Base-by-base conservation (phyloP, 1,140 invertebrate genomes). In the Drosophila rufa region DNA sequence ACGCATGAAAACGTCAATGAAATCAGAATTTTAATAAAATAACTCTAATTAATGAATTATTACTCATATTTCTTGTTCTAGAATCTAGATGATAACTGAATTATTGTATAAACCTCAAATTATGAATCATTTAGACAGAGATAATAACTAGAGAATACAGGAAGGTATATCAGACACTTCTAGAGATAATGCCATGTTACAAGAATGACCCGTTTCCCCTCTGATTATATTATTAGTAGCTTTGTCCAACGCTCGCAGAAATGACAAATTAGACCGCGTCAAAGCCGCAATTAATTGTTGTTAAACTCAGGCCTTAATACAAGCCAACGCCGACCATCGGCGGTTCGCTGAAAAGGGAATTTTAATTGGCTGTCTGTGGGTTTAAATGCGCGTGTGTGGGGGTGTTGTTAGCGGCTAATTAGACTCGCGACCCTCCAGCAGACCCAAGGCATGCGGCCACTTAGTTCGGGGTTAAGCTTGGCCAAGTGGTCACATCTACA, bases 391-490 rank as follows among this genome's bases (percentile, higher is more conserved):
- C 38, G n/a, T n/a, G 8, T 15, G 25, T 12, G 58, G 17, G 58
- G 61, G 50, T 53, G 38, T 71, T 45, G 22, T 55, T 42, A 45
- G 48, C 50, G 57, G 69, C 71, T 75, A 75, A 75, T 75, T 75
- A 74, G 71, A 55, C 40, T 25, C 48, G 58, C 40, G 48, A 55
- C 53, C 68, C 55, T 43, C 55, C 27, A 59, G 38, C 15, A 36
- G 48, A 36, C 46, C 67, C 66, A 15, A 59, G 51, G 69, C 66
- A 36, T 22, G 19, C 42, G 25, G 19, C 40, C 71, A 74, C 71
- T 75, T 62, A 38, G 33, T 27, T 55, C 69, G 71, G 71, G 71
- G 71, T 75, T 75, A 74, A 74, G 27, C 57, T 48, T 75, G 71
- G 71, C 67, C 69, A 73, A 73, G 69, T 73, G 69, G 67, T 43